phyloP scores from a whole-genome alignment of 2,888 invertebrate genomes.

The Chloroclystis v-ata region DNA sequence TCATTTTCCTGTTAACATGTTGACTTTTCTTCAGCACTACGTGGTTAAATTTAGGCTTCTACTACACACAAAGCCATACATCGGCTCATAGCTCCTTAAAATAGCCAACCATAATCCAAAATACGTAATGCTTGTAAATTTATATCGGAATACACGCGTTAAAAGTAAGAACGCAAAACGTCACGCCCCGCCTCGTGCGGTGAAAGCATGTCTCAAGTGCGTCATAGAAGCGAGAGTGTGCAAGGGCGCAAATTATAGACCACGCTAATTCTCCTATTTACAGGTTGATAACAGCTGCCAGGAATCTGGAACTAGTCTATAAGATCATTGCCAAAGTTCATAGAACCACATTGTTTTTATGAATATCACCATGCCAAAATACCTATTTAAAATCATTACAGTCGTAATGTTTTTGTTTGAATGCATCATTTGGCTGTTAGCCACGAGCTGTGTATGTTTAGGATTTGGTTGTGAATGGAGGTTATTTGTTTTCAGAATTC shows the following conservation, averaged over 20 bases:
- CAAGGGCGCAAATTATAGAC: constrained; percentile 1
- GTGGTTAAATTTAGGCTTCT: too few relatives aligned
- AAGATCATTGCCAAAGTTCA: constrained; percentile 13
- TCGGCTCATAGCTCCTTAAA: not conserved
- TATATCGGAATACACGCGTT: not conserved
- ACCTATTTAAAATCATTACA: constrained; percentile 15
- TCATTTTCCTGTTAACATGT: too few relatives aligned
- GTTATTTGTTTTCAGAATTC: constrained; percentile 48
- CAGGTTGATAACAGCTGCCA: not conserved
- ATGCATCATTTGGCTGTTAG: constrained; percentile 14
- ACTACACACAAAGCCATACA: too few relatives aligned
- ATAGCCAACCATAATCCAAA: not conserved
- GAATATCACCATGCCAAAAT: constrained; percentile 17
- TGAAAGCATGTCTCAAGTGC: not conserved
- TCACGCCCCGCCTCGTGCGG: constrained; percentile 6
- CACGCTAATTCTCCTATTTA: not conserved
- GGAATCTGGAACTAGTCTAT: constrained; percentile 2
- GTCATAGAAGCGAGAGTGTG: constrained; percentile 7
- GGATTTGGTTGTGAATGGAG: not conserved
- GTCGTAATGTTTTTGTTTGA: constrained; percentile 10
- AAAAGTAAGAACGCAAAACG: constrained; percentile 5
- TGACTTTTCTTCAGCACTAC: too few relatives aligned
- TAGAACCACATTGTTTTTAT: constrained; percentile 9
- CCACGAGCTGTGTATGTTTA: constrained; percentile 19
- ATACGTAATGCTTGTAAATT: not conserved